These are phyloP conservation scores for Pterocles gutturalis DNA, from an alignment of 2,113 vertebrate genomes.

Conservation along the genomic window DNA sequence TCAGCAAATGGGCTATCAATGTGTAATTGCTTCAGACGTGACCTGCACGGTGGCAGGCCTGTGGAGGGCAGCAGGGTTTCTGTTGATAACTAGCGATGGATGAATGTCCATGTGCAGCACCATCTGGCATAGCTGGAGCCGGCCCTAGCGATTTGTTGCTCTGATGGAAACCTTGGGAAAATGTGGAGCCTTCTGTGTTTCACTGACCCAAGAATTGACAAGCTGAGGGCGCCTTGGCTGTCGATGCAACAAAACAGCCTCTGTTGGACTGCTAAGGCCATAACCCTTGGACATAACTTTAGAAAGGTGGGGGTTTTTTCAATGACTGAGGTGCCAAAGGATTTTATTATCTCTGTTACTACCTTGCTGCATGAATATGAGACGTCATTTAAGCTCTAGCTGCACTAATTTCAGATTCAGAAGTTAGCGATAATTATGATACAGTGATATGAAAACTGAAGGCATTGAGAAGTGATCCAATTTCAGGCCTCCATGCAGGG, in stretches of 20 bases:
- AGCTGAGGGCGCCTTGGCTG: background rate
- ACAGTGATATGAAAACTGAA: background rate
- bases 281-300: background rate
- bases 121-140: conserved; percentile 7
- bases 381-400: background rate
- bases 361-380: background rate
- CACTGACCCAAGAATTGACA: background rate
- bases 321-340: background rate
- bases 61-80: background rate
- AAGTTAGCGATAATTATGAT: background rate
- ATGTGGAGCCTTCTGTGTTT: background rate
- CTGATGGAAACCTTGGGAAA: background rate
- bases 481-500: background rate
- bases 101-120: background rate
- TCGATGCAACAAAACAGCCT: background rate
- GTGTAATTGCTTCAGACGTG: background rate
- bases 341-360: background rate
- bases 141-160: background rate
- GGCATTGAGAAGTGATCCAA: background rate
- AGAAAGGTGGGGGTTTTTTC: background rate
- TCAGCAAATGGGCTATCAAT: background rate
- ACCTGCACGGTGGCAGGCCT: background rate
- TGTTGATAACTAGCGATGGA: background rate
- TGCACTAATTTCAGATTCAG: background rate
- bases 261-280: background rate